phyloP scores from a whole-genome alignment of 2,113 vertebrate genomes.

The Centrocercus urophasianus region DNA sequence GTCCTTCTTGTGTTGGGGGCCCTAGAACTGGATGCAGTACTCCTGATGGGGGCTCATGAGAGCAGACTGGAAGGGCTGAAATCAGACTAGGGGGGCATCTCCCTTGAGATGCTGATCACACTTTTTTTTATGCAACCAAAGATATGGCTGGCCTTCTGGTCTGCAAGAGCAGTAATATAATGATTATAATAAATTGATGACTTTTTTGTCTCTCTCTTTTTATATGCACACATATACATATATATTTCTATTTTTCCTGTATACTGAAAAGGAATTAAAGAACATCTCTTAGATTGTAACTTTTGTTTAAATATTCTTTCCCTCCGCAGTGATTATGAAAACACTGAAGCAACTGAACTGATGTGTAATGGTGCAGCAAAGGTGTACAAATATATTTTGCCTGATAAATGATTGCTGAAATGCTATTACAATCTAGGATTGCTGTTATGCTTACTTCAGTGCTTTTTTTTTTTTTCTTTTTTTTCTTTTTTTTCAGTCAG shows the following conservation, averaged over 20 bases:
- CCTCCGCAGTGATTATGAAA: not conserved
- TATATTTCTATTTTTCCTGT: too few species aligned
- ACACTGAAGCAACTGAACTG: not conserved
- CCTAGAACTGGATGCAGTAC: too few species aligned
- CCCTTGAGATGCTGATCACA: too few species aligned
- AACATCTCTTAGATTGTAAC: not conserved
- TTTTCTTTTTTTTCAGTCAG: not conserved
- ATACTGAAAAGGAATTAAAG: not conserved
- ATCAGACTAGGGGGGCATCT: too few species aligned
- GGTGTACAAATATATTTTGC: not conserved
- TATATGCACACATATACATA: not conserved
- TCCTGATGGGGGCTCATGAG: too few species aligned
- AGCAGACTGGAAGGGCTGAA: too few species aligned
- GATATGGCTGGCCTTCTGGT: too few species aligned
- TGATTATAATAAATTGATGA: not conserved
- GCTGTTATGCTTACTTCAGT: not conserved
- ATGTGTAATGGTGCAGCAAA: constrained; percentile 5
- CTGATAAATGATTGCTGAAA: constrained; percentile 1
- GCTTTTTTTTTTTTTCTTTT: not conserved
- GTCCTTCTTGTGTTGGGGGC: too few species aligned
- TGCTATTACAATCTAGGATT: not conserved
- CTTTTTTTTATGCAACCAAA: too few species aligned
- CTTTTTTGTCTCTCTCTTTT: not conserved
- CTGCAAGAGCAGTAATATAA: not conserved
- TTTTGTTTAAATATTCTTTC: not conserved